Evolutionary conservation across 2,888 invertebrate species (phyloP).

Genomic region (Pyrrhosoma nymphula): DNA sequence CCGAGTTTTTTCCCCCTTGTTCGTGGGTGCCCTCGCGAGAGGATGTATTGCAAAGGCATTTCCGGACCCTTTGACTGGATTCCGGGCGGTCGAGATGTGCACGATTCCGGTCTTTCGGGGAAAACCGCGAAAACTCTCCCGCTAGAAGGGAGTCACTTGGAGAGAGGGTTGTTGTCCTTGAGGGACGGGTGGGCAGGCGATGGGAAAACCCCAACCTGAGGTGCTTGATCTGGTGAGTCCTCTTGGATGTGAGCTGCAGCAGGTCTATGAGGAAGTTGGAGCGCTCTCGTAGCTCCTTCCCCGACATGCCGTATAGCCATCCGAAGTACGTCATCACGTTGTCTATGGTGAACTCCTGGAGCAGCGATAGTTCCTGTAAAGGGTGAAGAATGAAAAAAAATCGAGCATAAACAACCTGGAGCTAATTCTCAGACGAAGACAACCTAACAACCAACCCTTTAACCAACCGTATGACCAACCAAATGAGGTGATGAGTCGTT

Average conservation of each 20-base stretch:
- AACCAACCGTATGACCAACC: too few species aligned
- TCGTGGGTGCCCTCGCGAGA: neutral
- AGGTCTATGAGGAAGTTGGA: conserved; percentile 85
- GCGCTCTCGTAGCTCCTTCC: conserved; percentile 81
- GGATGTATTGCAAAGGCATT: neutral
- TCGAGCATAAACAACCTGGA: neutral
- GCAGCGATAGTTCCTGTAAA: conserved; percentile 87
- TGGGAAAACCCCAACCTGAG: conserved; percentile 24
- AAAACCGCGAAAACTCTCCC: neutral
- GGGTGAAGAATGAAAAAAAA: conserved; percentile 52
- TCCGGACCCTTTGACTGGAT: neutral
- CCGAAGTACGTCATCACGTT: conserved; percentile 94
- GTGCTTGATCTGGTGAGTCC: conserved; percentile 74
- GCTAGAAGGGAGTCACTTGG: neutral
- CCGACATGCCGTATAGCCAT: conserved; percentile 88
- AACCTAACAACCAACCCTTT: too few species aligned
- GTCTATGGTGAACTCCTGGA: conserved; percentile 88
- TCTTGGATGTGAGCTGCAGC: conserved; percentile 87
- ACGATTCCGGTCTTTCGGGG: neutral
- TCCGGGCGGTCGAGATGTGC: neutral
- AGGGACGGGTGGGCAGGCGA: neutral
- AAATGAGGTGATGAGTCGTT: too few species aligned
- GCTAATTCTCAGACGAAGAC: neutral
- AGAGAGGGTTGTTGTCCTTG: neutral
- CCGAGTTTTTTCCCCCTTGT: neutral